Conservation (phyloP, 2,888 invertebrate species). For the Archips xylosteana region DNA sequence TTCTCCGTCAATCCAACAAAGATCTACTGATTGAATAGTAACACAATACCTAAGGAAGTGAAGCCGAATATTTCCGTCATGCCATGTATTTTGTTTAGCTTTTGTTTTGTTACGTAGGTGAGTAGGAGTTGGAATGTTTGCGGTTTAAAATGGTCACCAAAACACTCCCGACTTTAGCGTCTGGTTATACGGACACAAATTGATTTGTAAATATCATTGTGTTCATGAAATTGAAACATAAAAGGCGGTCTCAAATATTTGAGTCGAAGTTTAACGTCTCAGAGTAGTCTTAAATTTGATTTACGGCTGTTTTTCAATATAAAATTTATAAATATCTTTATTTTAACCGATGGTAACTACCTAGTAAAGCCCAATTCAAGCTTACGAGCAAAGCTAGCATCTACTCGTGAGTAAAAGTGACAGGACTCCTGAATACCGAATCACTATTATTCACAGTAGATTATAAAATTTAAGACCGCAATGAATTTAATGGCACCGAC, state of each 20-base stretch:
- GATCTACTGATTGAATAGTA: constrained; percentile 73
- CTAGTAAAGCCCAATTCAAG: background rate
- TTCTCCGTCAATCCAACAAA: constrained; percentile 64
- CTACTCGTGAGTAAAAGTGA: background rate
- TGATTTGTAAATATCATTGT: background rate
- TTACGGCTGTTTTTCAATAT: background rate
- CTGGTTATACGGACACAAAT: background rate
- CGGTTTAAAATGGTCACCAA: background rate
- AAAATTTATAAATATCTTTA: background rate
- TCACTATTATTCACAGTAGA: constrained; percentile 38
- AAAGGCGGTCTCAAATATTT: background rate
- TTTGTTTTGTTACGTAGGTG: constrained; percentile 27
- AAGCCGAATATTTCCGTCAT: constrained; percentile 54
- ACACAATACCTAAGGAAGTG: constrained; percentile 64
- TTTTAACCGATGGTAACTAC: background rate
- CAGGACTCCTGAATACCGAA: constrained; percentile 35
- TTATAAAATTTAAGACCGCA: constrained; percentile 53
- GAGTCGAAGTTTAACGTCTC: no score
- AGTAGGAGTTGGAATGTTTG: background rate
- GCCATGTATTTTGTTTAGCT: constrained; percentile 14
- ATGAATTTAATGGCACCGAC: constrained; percentile 55
- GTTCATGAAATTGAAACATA: background rate
- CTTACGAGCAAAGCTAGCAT: background rate
- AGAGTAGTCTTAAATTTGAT: no score
- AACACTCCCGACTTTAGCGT: background rate